Percentiles rank a stretch among this genome's conserved stretches.
Evolutionary conservation across 30 jellyfish, hydroid and myxozoan genomes (phyloP).

Genomic region (Cassiopea xamachana): DNA sequence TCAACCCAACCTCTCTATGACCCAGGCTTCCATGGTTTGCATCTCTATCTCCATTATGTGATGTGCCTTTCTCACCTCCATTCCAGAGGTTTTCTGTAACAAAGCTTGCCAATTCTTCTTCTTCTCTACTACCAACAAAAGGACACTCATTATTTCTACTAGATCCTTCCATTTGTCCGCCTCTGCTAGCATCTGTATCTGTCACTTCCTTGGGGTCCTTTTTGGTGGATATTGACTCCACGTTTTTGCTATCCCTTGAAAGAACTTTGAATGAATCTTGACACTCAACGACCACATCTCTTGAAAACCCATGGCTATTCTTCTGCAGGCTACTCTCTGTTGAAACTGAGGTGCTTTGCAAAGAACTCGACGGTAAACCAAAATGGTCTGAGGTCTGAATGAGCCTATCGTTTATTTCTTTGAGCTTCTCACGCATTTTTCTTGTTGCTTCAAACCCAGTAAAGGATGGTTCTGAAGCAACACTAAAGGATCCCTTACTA

Average conservation of each 20-base stretch:
- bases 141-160: constrained; percentile 20
- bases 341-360: constrained; percentile 1
- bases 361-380: neutral
- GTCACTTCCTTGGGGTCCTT: neutral
- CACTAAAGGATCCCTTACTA: neutral
- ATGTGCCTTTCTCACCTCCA: neutral
- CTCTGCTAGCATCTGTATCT: neutral
- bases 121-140: constrained; percentile 61
- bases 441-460: constrained; percentile 47
- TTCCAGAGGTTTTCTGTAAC: constrained; percentile 33
- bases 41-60: neutral
- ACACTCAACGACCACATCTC: constrained; percentile 14
- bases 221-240: neutral
- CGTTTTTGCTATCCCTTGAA: constrained; percentile 38
- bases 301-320: neutral
- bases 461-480: neutral
- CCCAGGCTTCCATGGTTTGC: neutral
- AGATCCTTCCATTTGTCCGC: neutral
- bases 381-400: neutral
- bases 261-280: constrained; percentile 22
- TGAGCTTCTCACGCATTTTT: constrained; percentile 32
- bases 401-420: neutral
- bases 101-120: constrained; percentile 42
- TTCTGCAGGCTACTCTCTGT: constrained; percentile 1
- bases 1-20: neutral